These are phyloP conservation scores for Drosophila parabipectinata DNA, from an alignment of 1,140 invertebrate species.

Conservation along the genomic window DNA sequence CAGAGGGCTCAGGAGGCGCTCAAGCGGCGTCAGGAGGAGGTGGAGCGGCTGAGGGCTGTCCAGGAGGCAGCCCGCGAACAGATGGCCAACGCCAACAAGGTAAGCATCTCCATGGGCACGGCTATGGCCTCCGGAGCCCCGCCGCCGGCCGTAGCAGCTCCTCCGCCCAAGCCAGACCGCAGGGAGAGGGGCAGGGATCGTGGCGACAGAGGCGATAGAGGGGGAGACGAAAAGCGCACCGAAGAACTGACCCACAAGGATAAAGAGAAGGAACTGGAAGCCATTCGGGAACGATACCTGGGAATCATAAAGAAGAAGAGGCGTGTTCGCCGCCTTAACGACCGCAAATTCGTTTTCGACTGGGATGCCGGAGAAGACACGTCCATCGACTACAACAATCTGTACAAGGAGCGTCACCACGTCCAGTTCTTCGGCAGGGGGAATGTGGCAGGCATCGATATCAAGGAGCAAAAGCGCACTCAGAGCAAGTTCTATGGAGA, in stretches of 20 bases:
- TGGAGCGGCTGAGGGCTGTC: conserved; percentile 86
- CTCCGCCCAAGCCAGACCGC: conserved; percentile 61
- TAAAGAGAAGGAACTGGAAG: conserved; percentile 95
- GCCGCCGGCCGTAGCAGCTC: conserved; percentile 38
- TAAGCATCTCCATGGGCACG: conserved; percentile 44
- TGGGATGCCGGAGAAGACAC: conserved; percentile 99
- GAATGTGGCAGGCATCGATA: conserved; percentile 98
- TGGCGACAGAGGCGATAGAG: conserved; percentile 70
- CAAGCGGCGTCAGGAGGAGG: conserved; percentile 94
- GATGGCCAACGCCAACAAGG: conserved; percentile 33
- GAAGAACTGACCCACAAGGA: conserved; percentile 90
- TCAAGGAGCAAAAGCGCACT: conserved; percentile 98
- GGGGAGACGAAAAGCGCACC: conserved; percentile 84
- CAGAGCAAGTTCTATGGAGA: conserved; percentile 99
- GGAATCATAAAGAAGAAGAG: conserved; percentile 97
- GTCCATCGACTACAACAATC: conserved; percentile 97
- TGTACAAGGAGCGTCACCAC: conserved; percentile 98
- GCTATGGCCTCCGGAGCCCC: conserved; percentile 59
- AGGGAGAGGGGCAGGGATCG: conserved; percentile 79
- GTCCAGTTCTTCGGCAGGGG: conserved; percentile 99
- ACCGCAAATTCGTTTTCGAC: conserved; percentile 99
- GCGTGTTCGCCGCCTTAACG: conserved; percentile 95
- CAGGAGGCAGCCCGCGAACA: conserved; percentile 75
- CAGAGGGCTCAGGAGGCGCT: conserved; percentile 95
- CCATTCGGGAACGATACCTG: conserved; percentile 97